These are phyloP conservation scores for Megaptera novaeangliae DNA, from an alignment of 2,113 vertebrate species.

Conservation along the genomic window DNA sequence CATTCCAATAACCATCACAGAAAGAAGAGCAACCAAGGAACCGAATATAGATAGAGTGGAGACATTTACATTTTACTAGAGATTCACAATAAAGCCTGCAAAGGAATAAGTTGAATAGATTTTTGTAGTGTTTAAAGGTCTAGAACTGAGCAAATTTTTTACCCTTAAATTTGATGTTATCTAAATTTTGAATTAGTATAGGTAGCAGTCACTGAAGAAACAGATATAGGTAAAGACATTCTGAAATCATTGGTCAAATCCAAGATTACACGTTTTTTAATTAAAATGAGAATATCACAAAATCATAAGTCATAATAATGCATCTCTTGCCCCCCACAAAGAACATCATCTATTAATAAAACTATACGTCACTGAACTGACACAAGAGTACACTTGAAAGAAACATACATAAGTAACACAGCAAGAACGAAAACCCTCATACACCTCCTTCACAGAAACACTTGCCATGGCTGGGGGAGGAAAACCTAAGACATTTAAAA, in stretches of 20 bases:
- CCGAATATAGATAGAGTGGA: neutral
- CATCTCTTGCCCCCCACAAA: neutral
- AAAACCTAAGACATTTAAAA: neutral
- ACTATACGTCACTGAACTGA: neutral
- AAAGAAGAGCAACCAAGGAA: constrained; percentile 19
- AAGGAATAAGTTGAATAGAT: neutral
- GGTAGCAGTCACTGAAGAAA: neutral
- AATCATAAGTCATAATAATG: neutral
- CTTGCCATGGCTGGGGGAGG: neutral
- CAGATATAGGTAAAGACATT: neutral
- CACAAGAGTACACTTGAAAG: neutral
- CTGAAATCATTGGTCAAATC: constrained; percentile 31
- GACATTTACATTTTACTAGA: neutral
- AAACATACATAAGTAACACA: neutral
- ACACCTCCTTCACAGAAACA: neutral
- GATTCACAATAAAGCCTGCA: neutral
- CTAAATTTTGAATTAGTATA: constrained; percentile 19
- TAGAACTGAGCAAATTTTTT: neutral
- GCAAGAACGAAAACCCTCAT: neutral
- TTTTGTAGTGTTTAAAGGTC: constrained; percentile 16
- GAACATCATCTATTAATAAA: neutral
- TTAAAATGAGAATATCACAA: neutral
- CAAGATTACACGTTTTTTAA: neutral
- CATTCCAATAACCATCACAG: neutral
- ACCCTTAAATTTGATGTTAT: constrained; percentile 34